Base-by-base conservation (phyloP, 2,797 vertebrate species). In the Poeciliopsis presidionis region DNA sequence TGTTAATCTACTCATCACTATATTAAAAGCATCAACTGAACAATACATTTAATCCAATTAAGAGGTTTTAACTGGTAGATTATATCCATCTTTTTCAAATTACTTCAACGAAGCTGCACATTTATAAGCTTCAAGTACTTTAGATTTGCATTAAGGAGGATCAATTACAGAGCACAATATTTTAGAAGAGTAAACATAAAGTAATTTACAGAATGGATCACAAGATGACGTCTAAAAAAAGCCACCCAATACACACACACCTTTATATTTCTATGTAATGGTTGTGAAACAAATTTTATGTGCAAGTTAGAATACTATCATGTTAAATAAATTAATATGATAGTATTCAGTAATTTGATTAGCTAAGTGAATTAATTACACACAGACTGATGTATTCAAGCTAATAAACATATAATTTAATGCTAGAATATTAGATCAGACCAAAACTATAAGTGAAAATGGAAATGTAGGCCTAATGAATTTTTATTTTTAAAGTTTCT, bases 1-100 rank as follows among this genome's bases (percentile, higher is more conserved):
- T 83, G 25, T 57, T 57, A 63, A 76, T 67, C 41, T 13, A 16
- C 36, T 3, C 18, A 82, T 83, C 73, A 72, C 67, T 45, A 13
- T 8, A 1, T 1, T 16, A 47, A 14, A 49, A 46, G 28, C 25
- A 25, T 39, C 22, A 69, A 25, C 11, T 25, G 39, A 69, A 69
- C 65, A 69, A 69, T 43, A 25, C 36, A 41, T 67, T 41, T 65
- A 8, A 65, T 12, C 36, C 63, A 67, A 41, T 22, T 45, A 28
- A n/a, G 12, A 28, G 5, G 20, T 7, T 41, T 12, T 12, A 41
- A 25, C 49, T 13, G 5, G 12, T 41, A 9, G 22, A 53, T 25
- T 53, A n/a, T 16, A 9, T 33, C 22, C 1, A 36, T 73, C 30
- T 20, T 16, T 36, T 22, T 22, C 11, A 18, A 45, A 45, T 25